These are phyloP conservation scores for Phalloptychus januarius DNA, from an alignment of 2,797 vertebrate genomes.

Conservation along the genomic window DNA sequence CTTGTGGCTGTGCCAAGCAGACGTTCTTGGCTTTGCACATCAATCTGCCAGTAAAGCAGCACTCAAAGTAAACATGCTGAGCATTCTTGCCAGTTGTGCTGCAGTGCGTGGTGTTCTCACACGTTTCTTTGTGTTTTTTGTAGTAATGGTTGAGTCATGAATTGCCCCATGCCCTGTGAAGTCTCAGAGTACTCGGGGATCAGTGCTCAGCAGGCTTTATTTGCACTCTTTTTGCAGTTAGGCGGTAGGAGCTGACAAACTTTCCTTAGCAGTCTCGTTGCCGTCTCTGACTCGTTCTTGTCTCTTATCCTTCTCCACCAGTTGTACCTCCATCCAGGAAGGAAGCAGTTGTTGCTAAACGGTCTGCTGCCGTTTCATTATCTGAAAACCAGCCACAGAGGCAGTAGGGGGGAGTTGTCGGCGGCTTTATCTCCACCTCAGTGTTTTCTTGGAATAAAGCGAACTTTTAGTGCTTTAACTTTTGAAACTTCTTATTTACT, in stretches of 20 bases:
- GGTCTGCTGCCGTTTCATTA: constrained; percentile 47
- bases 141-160: constrained; percentile 9
- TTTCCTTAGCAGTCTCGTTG: constrained; percentile 62
- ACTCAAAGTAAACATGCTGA: constrained; percentile 42
- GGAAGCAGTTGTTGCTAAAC: constrained; percentile 74
- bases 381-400: constrained; percentile 60
- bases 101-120: constrained; percentile 51
- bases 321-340: constrained; percentile 60
- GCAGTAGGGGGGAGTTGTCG: constrained; percentile 19
- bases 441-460: constrained; percentile 34
- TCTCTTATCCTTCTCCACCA: constrained; percentile 46
- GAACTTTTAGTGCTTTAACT: constrained; percentile 31
- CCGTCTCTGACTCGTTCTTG: constrained; percentile 53
- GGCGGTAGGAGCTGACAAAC: constrained; percentile 53
- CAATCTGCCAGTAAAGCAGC: constrained; percentile 33
- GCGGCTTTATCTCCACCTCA: constrained; percentile 43
- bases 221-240: constrained; percentile 76
- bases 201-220: constrained; percentile 66
- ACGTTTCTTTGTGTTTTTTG: not conserved
- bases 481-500: constrained; percentile 40
- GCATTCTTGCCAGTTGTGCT: constrained; percentile 58
- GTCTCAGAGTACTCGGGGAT: constrained; percentile 53
- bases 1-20: constrained; percentile 51
- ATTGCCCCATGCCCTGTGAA: constrained; percentile 20
- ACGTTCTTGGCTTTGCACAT: constrained; percentile 40